These are phyloP conservation scores for Lasioglossum vierecki DNA, from an alignment of 2,888 invertebrate species.

Conservation along the genomic window DNA sequence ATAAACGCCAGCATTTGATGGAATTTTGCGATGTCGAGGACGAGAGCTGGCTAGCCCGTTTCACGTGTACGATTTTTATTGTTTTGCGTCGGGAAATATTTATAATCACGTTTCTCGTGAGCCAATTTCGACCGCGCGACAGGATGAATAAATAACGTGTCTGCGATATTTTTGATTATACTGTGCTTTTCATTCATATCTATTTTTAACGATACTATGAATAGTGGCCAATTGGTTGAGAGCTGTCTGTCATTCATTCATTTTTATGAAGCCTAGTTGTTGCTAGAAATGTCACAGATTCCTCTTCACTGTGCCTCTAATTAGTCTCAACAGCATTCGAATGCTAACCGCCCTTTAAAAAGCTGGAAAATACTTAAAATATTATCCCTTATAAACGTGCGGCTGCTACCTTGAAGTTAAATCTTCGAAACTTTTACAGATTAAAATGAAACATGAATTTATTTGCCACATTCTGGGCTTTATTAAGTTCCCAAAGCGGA, in stretches of 20 bases:
- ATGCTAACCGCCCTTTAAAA: neutral
- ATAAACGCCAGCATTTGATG: neutral
- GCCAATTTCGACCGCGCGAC: conserved; percentile 9
- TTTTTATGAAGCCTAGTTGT: neutral
- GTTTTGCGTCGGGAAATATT: conserved; percentile 30
- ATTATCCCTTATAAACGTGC: neutral
- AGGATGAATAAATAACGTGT: conserved; percentile 36
- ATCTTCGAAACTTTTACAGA: neutral
- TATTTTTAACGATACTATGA: neutral
- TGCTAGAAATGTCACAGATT: neutral
- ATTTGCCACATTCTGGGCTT: neutral
- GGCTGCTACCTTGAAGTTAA: neutral
- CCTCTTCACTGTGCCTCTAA: neutral
- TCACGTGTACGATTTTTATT: conserved; percentile 12
- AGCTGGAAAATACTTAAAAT: neutral
- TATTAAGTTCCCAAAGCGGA: neutral
- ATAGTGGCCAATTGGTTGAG: neutral
- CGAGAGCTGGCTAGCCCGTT: neutral
- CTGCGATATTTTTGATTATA: neutral
- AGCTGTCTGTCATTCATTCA: neutral
- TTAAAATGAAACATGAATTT: neutral
- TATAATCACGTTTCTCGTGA: conserved; percentile 19
- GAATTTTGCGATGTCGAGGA: neutral
- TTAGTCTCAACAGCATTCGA: neutral
- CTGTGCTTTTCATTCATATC: neutral